These are phyloP conservation scores for Corythucha ciliata DNA, from an alignment of 2,888 invertebrate species.

Conservation along the genomic window DNA sequence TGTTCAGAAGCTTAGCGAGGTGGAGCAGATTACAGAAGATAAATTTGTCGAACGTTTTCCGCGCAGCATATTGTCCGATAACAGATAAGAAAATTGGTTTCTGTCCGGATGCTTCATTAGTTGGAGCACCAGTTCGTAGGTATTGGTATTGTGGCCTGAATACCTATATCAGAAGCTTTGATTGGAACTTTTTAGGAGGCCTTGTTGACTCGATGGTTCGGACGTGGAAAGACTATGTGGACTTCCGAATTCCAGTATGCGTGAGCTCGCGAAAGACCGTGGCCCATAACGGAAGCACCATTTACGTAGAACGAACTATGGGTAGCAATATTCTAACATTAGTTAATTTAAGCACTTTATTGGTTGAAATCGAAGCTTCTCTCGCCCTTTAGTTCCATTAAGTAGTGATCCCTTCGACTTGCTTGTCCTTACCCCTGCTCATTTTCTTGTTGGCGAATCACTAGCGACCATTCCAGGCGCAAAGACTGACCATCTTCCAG, in stretches of 20 bases:
- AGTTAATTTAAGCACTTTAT: no score
- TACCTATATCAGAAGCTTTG: background rate
- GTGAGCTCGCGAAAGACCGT: background rate
- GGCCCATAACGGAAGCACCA: conserved; percentile 1
- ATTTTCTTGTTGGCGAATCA: no score
- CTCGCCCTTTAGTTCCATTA: no score
- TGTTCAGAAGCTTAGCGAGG: background rate
- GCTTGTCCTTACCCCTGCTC: no score
- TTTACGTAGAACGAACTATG: no score
- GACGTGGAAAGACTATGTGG: background rate
- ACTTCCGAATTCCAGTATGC: background rate
- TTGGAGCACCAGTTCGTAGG: background rate
- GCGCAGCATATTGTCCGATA: background rate
- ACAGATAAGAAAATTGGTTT: background rate
- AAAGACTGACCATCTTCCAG: no score
- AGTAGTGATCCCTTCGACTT: no score
- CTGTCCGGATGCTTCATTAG: background rate
- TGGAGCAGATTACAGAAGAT: background rate
- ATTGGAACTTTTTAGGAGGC: background rate
- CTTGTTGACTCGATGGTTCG: background rate
- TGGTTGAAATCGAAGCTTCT: no score
- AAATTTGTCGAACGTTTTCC: background rate
- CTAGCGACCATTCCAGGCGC: no score
- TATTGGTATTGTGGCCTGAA: background rate
- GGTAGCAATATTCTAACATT: no score